A percentile compares a stretch with the other conserved stretches of the same genome.
Conservation (phyloP, 2,113 vertebrate genomes). For the Tursiops truncatus region DNA sequence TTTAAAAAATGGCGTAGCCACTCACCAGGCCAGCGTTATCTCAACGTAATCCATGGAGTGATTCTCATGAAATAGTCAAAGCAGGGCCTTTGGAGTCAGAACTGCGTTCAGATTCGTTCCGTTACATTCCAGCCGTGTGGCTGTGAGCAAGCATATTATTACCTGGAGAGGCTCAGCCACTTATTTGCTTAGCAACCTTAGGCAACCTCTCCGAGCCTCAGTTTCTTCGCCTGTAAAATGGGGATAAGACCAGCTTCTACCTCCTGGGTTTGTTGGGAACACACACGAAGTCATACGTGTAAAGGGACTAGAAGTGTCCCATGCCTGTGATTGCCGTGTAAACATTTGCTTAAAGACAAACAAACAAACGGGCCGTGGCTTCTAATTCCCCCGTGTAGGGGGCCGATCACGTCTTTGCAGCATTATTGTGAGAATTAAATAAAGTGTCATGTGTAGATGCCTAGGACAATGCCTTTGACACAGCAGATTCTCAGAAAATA, state of each 20-base stretch:
- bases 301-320: not conserved
- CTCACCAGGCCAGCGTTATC: not conserved
- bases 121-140: not conserved
- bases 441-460: no score
- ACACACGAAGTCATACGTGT: fast-evolving
- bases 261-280: not conserved
- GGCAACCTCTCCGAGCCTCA: not conserved
- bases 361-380: no score
- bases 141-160: not conserved
- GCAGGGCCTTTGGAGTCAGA: not conserved
- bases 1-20: fast-evolving
- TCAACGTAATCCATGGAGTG: fast-evolving
- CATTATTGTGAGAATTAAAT: not conserved
- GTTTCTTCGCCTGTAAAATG: not conserved
- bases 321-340: fast-evolving
- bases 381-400: not conserved
- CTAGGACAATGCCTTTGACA: not conserved
- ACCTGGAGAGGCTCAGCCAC: not conserved
- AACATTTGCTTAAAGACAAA: not conserved
- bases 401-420: fast-evolving
- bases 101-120: not conserved
- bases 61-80: not conserved
- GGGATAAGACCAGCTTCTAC: not conserved
- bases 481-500: fast-evolving
- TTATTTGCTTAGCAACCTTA: not conserved